phyloP scores from a whole-genome alignment of 35 echinoderm and acorn worm genomes.

The Lytechinus variegatus region DNA sequence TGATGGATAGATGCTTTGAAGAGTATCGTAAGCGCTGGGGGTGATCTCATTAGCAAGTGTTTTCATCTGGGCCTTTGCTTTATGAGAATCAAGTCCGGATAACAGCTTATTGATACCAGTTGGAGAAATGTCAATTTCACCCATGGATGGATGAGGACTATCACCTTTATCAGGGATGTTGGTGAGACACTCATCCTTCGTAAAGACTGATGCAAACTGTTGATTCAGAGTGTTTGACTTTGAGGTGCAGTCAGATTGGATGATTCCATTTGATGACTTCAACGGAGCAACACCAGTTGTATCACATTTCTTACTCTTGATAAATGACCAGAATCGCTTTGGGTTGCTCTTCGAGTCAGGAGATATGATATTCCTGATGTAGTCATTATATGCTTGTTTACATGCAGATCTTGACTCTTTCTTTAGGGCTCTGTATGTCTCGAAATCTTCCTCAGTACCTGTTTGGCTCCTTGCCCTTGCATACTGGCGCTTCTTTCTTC shows the following conservation, averaged over 20 bases:
- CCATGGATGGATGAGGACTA: not conserved
- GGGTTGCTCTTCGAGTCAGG: constrained; percentile 35
- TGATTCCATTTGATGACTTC: not conserved
- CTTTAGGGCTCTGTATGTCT: no score
- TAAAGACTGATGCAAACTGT: no score
- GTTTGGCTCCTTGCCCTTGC: not conserved
- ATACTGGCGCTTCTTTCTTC: not conserved
- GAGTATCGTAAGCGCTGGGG: no score
- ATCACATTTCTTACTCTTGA: constrained; percentile 38
- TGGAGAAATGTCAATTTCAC: not conserved
- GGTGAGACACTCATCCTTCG: not conserved
- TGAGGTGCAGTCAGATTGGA: no score
- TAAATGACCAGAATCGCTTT: constrained; percentile 46
- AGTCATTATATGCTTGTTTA: no score
- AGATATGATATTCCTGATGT: no score
- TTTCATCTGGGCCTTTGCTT: not conserved
- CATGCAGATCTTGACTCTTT: no score
- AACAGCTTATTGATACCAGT: not conserved
- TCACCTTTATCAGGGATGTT: not conserved
- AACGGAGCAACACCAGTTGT: constrained; percentile 16
- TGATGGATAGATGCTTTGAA: not conserved
- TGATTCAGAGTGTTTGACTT: no score
- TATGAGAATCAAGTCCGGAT: not conserved
- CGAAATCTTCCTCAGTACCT: not conserved
- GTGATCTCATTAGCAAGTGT: not conserved